Evolutionary conservation across 2,113 vertebrate species (phyloP).

Genomic region (Hippopotamus amphibius): DNA sequence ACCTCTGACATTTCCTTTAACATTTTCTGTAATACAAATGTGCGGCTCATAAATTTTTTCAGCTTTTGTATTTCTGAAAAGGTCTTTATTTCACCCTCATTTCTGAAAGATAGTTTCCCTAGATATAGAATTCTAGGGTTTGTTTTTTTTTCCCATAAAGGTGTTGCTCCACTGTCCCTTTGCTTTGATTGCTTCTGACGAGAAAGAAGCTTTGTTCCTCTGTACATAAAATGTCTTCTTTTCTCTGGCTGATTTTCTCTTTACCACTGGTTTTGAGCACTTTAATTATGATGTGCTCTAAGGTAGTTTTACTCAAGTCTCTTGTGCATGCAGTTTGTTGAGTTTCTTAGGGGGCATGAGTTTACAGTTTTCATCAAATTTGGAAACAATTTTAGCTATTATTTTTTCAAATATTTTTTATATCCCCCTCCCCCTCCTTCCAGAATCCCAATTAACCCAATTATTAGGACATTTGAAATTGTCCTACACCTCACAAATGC

Average conservation of each 20-base stretch:
- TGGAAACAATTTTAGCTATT: background rate
- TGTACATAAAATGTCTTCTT: background rate
- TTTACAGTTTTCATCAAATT: background rate
- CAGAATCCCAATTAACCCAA: background rate
- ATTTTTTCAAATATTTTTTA: background rate
- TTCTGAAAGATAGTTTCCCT: background rate
- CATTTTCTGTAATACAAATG: background rate
- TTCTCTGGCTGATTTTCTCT: background rate
- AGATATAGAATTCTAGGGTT: background rate
- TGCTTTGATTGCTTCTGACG: constrained; percentile 18
- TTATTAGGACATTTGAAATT: background rate
- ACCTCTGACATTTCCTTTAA: background rate
- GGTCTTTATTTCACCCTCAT: background rate
- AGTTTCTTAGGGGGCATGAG: background rate
- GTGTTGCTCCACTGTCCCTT: background rate
- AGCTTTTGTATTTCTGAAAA: background rate
- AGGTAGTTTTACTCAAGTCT: background rate
- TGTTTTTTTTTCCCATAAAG: background rate
- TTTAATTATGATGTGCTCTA: background rate
- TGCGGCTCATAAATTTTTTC: background rate
- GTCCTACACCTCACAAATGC: background rate
- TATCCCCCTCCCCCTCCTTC: background rate
- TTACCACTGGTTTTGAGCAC: background rate
- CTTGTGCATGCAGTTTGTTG: background rate
- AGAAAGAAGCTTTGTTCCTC: background rate